Conservation (phyloP, 2,888 invertebrate species). For the Cephonodes hylas region DNA sequence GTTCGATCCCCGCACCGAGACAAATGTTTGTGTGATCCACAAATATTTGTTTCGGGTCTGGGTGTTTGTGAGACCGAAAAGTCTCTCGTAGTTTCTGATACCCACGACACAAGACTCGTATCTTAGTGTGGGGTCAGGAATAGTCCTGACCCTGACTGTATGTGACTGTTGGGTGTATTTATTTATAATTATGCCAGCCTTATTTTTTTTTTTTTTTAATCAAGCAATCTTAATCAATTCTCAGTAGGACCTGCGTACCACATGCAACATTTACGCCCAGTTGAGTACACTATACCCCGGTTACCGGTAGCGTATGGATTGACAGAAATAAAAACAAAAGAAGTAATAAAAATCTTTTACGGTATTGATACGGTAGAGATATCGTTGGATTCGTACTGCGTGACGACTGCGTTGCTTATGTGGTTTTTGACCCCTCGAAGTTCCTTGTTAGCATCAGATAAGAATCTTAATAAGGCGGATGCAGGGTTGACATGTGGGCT, state of each 20-base stretch:
- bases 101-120: too few relatives aligned
- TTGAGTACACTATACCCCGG: not conserved
- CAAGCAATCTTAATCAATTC: not conserved
- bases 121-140: too few relatives aligned
- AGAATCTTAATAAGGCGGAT: not conserved
- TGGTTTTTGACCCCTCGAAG: constrained; percentile 16
- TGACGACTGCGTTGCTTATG: not conserved
- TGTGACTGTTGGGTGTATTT: too few relatives aligned
- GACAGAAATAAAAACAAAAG: not conserved
- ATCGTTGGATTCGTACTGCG: not conserved
- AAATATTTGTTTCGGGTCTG: too few relatives aligned
- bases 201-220: too few relatives aligned
- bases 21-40: too few relatives aligned
- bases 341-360: not conserved
- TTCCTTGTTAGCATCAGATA: constrained; percentile 9
- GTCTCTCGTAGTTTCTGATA: too few relatives aligned
- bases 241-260: too few relatives aligned
- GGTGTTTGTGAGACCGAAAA: too few relatives aligned
- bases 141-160: too few relatives aligned
- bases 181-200: too few relatives aligned
- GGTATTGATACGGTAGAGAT: not conserved
- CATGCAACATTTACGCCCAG: not conserved
- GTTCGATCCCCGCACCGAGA: too few relatives aligned
- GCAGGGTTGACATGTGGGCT: not conserved
- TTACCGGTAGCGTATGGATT: not conserved